Conservation (phyloP, 2,888 invertebrate species). For the Stenoptilia bipunctidactyla region DNA sequence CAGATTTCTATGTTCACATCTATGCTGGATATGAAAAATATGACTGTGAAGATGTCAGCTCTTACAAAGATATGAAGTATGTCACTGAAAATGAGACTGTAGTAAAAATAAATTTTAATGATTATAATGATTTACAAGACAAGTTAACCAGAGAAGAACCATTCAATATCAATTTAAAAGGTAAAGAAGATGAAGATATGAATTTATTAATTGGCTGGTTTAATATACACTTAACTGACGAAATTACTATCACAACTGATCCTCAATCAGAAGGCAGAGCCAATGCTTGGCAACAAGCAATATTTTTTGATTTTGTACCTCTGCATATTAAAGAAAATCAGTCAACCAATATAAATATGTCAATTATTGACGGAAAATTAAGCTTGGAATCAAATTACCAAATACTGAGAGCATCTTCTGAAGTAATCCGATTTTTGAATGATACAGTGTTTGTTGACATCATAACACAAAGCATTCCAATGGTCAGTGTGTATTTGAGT, state of each 20-base stretch:
- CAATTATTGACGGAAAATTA: slow-evolving; percentile 46
- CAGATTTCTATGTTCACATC: slow-evolving; percentile 30
- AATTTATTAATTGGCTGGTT: slow-evolving; percentile 82
- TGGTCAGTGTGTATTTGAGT: slow-evolving; percentile 42
- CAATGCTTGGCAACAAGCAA: slow-evolving; percentile 84
- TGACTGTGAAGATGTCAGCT: slow-evolving; percentile 76
- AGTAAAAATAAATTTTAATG: slow-evolving; percentile 75
- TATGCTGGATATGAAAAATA: slow-evolving; percentile 68
- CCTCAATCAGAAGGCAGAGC: slow-evolving; percentile 57
- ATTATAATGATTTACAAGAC: slow-evolving; percentile 54
- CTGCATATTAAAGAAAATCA: slow-evolving; percentile 30
- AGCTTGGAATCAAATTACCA: slow-evolving; percentile 28
- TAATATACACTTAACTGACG: slow-evolving; percentile 76
- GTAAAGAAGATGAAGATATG: slow-evolving; percentile 59
- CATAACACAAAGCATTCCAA: slow-evolving; percentile 41
- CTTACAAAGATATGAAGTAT: slow-evolving; percentile 64
- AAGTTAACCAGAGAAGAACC: slow-evolving; percentile 37
- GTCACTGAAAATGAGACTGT: slow-evolving; percentile 70
- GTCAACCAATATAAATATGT: slow-evolving; percentile 34
- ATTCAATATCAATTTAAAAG: slow-evolving; percentile 41
- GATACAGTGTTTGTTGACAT: slow-evolving; percentile 52
- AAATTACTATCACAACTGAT: slow-evolving; percentile 72
- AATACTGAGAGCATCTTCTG: slow-evolving; percentile 34
- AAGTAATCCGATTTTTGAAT: slow-evolving; percentile 56
- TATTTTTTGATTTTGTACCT: slow-evolving; percentile 73